Evolutionary conservation across 2,113 vertebrate genomes (phyloP).

Genomic region (Spilogale gracilis): DNA sequence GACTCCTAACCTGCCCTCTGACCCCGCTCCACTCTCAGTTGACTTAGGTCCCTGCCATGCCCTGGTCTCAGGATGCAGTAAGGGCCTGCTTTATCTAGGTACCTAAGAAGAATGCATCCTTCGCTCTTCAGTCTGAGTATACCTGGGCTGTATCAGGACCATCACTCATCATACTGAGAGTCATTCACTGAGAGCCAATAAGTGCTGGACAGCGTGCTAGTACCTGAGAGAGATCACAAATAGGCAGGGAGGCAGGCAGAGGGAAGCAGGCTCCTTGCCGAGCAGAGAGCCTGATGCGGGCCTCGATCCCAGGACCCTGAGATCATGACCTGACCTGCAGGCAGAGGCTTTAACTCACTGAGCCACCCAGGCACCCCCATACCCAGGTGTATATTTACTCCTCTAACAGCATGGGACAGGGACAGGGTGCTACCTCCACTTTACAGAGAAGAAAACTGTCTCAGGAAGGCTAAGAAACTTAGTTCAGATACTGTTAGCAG

Average conservation of each 20-base stretch:
- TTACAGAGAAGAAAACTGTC: slow-evolving; percentile 42
- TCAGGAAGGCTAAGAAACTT: neutral
- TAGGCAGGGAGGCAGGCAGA: too few species aligned
- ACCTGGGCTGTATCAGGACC: neutral
- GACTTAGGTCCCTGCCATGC: neutral
- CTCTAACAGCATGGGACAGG: neutral
- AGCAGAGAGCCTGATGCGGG: too few species aligned
- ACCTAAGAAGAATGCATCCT: neutral
- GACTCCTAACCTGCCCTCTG: neutral
- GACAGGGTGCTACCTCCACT: slow-evolving; percentile 14
- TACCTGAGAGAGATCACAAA: neutral
- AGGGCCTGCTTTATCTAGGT: neutral
- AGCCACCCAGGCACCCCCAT: too few species aligned
- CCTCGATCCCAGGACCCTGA: too few species aligned
- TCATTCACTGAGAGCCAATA: neutral
- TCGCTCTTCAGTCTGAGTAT: neutral
- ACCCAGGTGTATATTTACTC: neutral
- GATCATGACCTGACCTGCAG: too few species aligned
- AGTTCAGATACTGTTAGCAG: neutral
- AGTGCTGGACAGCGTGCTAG: neutral
- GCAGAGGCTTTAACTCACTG: too few species aligned
- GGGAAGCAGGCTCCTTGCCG: too few species aligned
- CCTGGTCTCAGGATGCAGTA: neutral
- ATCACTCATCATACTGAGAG: neutral
- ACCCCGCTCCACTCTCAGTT: accelerated